Conservation (phyloP, 1,140 invertebrate species). For the Drusus annulatus region DNA sequence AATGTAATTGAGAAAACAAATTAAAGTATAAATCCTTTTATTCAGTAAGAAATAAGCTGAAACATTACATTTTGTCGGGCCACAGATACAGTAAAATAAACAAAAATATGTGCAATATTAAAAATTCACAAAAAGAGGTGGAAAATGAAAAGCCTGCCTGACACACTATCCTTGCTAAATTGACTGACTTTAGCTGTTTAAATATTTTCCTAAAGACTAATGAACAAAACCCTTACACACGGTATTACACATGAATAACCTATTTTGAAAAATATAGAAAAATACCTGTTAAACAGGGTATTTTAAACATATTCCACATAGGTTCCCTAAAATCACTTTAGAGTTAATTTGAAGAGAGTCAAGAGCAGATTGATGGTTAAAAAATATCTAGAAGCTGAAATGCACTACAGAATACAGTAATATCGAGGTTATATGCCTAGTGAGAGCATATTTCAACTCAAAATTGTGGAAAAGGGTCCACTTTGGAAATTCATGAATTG, state of each 20-base stretch:
- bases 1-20: slow-evolving; percentile 19
- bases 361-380: slow-evolving; percentile 14
- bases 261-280: slow-evolving; percentile 12
- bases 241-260: background rate
- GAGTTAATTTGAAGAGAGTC: slow-evolving; percentile 50
- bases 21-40: slow-evolving; percentile 25
- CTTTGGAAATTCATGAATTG: slow-evolving; percentile 72
- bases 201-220: background rate
- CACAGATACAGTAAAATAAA: too few relatives aligned
- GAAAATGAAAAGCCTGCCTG: too few relatives aligned
- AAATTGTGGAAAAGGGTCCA: slow-evolving; percentile 85
- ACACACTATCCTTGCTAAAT: too few relatives aligned
- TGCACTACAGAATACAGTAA: slow-evolving; percentile 19
- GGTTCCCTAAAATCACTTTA: slow-evolving; percentile 55
- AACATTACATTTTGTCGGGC: background rate
- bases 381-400: slow-evolving; percentile 38
- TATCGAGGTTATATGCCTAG: slow-evolving; percentile 48
- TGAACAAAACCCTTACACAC: background rate
- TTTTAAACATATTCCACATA: background rate
- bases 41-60: background rate
- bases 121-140: too few relatives aligned
- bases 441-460: slow-evolving; percentile 71
- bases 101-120: too few relatives aligned
- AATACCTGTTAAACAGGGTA: slow-evolving; percentile 6
- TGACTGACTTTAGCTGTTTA: too few relatives aligned